Evolutionary conservation across 2,113 vertebrate genomes (phyloP).

Genomic region (Cinclus mexicanus): DNA sequence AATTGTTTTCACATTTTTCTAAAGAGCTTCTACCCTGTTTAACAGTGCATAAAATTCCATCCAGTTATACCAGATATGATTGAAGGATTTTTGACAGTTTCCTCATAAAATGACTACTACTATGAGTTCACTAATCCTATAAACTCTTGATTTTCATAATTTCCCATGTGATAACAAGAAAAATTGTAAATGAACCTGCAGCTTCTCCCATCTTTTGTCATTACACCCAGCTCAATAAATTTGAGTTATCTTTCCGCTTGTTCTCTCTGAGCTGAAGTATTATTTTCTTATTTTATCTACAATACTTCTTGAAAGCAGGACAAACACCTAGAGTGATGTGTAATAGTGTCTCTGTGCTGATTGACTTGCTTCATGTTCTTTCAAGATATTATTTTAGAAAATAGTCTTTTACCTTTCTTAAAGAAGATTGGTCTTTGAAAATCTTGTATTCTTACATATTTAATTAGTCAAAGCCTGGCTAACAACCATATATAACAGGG

Average conservation of each 20-base stretch:
- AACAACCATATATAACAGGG: not conserved
- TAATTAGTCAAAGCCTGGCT: not conserved
- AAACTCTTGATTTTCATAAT: slow-evolving; percentile 6
- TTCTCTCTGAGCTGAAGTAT: not conserved
- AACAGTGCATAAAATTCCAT: slow-evolving; percentile 5
- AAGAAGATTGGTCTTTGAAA: not conserved
- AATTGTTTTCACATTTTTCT: slow-evolving; percentile 10
- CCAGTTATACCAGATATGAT: not conserved
- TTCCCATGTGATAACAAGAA: not conserved
- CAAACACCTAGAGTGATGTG: not conserved
- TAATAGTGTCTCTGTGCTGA: not conserved
- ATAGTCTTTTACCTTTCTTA: not conserved
- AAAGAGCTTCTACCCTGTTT: not conserved
- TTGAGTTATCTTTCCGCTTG: not conserved
- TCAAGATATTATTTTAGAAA: not conserved
- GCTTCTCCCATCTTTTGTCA: not conserved
- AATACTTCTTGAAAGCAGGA: not conserved
- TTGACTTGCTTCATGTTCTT: not conserved
- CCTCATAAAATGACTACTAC: not conserved
- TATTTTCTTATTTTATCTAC: not conserved
- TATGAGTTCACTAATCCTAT: not conserved
- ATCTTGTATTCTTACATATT: slow-evolving; percentile 6
- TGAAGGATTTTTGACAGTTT: not conserved
- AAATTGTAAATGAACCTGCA: slow-evolving; percentile 23
- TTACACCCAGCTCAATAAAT: not conserved